A percentile compares a stretch with the other conserved stretches of the same genome.
Evolutionary conservation across 2,888 invertebrate species (phyloP).

Genomic region (Hypomecis atomaria): DNA sequence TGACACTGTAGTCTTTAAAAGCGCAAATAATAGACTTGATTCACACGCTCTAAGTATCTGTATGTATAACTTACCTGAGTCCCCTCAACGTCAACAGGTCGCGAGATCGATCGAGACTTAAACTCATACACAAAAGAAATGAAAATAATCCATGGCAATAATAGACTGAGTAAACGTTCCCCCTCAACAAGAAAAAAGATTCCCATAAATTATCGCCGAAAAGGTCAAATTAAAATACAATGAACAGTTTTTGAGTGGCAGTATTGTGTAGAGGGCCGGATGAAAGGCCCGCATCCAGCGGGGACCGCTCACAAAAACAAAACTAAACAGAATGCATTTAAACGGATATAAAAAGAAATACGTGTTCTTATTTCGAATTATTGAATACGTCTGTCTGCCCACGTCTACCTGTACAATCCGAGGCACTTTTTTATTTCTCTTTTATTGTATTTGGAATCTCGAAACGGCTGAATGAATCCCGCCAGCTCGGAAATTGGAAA

Average conservation of each 20-base stretch:
- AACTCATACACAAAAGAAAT: conserved; percentile 72
- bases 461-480: conserved; percentile 65
- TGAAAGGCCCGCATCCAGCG: conserved; percentile 80
- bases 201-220: conserved; percentile 84
- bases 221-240: conserved; percentile 86
- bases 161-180: conserved; percentile 80
- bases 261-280: conserved; percentile 80
- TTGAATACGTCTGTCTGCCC: conserved; percentile 82
- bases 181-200: conserved; percentile 67
- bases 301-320: conserved; percentile 78
- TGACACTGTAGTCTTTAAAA: conserved; percentile 5
- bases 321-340: conserved; percentile 83
- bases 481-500: conserved; percentile 53
- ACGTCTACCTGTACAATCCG: conserved; percentile 75
- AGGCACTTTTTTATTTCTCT: conserved; percentile 53
- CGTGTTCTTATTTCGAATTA: conserved; percentile 83
- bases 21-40: conserved; percentile 24
- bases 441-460: conserved; percentile 63
- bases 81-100: conserved; percentile 49
- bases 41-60: conserved; percentile 48
- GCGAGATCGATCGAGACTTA: conserved; percentile 58
- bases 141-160: conserved; percentile 75
- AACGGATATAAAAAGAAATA: conserved; percentile 83
- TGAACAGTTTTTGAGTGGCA: conserved; percentile 84
- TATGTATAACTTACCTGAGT: conserved; percentile 42